Conservation (phyloP, 1,140 invertebrate species). For the Brachionus koreanus region DNA sequence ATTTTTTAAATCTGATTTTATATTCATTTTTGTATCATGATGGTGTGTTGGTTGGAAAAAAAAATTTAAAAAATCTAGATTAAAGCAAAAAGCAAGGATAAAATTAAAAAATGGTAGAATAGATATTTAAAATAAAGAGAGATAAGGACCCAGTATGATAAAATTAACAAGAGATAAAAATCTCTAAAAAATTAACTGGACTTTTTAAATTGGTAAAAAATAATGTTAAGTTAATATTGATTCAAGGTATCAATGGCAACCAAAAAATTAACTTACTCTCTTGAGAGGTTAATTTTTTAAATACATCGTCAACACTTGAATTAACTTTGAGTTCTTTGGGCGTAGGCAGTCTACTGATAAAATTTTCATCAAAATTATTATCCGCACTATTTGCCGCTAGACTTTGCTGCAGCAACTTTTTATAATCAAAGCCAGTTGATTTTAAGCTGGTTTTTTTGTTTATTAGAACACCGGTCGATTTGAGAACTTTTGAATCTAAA, state of each 20-base stretch:
- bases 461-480: neutral
- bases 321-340: conserved; percentile 7
- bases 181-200: too few species aligned
- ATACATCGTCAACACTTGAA: neutral
- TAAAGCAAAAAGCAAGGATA: too few species aligned
- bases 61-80: too few species aligned
- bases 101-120: too few species aligned
- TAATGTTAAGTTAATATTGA: neutral
- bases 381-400: neutral
- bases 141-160: too few species aligned
- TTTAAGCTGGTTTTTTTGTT: neutral
- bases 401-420: neutral
- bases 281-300: neutral
- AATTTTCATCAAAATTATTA: neutral
- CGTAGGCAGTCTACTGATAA: neutral
- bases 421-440: neutral
- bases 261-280: neutral
- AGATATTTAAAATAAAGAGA: too few species aligned
- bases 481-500: neutral
- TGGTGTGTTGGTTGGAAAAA: too few species aligned
- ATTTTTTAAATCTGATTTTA: too few species aligned
- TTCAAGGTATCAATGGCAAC: neutral
- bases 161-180: too few species aligned
- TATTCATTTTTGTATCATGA: too few species aligned
- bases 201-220: too few species aligned